Percentiles rank a stretch among this genome's conserved stretches.
These are phyloP conservation scores for Neoascia interrupta DNA, from an alignment of 2,888 invertebrate species.

Conservation along the genomic window DNA sequence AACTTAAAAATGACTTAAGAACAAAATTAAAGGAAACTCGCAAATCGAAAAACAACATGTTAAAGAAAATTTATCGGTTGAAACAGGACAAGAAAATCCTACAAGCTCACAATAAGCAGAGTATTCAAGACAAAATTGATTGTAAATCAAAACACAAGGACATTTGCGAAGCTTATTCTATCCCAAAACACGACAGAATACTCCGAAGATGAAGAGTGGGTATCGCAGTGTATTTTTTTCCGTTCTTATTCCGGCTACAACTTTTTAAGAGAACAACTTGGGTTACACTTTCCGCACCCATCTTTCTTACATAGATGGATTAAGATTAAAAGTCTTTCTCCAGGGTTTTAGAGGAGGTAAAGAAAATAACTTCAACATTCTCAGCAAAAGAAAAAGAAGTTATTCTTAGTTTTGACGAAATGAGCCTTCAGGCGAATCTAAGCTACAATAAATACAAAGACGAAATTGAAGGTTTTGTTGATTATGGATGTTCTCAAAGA, in stretches of 20 bases:
- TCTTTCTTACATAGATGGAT: no score
- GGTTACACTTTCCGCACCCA: constrained; percentile 4
- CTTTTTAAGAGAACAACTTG: constrained; percentile 1
- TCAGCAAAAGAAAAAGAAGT: constrained; percentile 24
- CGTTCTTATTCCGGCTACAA: constrained; percentile 18
- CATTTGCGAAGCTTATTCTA: no score
- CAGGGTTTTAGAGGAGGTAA: constrained; percentile 17
- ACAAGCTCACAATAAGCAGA: no score
- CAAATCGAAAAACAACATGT: no score
- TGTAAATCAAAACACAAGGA: no score
- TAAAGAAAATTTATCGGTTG: no score
- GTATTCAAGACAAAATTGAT: no score
- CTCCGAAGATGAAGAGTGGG: constrained; percentile 1
- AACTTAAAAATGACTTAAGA: no score
- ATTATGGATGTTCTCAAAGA: constrained; percentile 27
- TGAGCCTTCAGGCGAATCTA: constrained; percentile 37
- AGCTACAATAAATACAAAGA: constrained; percentile 25
- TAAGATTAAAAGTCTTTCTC: not conserved
- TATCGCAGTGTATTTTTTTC: constrained; percentile 25
- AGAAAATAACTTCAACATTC: not conserved
- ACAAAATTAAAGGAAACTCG: no score
- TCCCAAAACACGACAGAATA: no score
- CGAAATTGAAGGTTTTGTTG: constrained; percentile 34
- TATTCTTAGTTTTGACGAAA: constrained; percentile 34
- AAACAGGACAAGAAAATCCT: no score